These are phyloP conservation scores for Trypoxylus dichotomus DNA, from an alignment of 1,140 invertebrate genomes.

Conservation along the genomic window DNA sequence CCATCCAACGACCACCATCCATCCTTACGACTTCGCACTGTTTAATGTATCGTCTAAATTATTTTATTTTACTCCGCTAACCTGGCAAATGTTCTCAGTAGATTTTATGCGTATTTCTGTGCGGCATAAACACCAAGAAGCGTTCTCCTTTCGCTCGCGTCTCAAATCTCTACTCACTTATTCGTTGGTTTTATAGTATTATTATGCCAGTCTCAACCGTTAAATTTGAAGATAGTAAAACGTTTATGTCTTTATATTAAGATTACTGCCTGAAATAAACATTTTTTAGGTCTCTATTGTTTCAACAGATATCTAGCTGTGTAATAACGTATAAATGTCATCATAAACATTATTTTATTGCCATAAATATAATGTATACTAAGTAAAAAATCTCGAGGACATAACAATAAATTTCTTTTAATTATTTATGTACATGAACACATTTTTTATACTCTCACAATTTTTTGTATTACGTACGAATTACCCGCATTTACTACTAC, in stretches of 20 bases:
- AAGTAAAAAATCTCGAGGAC: no score
- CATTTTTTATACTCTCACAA: no score
- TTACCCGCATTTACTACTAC: no score
- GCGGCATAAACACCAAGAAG: not conserved
- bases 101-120: slow-evolving; percentile 18
- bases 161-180: slow-evolving; percentile 12
- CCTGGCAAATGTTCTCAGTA: slow-evolving; percentile 15
- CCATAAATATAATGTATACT: no score
- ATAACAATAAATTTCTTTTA: no score
- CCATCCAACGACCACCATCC: not conserved
- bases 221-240: slow-evolving; percentile 26
- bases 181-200: slow-evolving; percentile 8
- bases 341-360: not conserved
- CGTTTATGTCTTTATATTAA: slow-evolving; percentile 21
- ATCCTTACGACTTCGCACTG: slow-evolving; percentile 20
- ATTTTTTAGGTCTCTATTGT: not conserved
- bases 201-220: slow-evolving; percentile 5
- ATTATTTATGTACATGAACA: no score
- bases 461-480: no score
- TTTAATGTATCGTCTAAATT: slow-evolving; percentile 23
- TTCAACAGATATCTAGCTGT: not conserved
- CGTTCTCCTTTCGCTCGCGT: not conserved
- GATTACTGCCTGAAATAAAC: slow-evolving; percentile 13
- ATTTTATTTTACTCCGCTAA: slow-evolving; percentile 21
- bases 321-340: not conserved